Evolutionary conservation across 2,113 vertebrate genomes (phyloP).

Genomic region (Scartelaos histophorus): DNA sequence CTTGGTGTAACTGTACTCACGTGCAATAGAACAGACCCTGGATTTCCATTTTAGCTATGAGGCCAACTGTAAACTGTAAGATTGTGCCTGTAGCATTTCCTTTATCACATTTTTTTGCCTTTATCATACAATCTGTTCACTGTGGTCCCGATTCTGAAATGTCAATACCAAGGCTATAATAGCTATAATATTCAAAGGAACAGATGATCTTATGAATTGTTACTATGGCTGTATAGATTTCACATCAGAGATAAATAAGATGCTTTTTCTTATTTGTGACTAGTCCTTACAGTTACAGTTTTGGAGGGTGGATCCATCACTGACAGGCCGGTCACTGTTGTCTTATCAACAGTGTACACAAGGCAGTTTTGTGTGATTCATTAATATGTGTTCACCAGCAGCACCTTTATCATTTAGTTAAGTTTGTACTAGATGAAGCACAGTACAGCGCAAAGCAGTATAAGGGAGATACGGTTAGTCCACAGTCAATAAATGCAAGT

Average conservation of each 20-base stretch:
- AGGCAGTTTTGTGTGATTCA: constrained; percentile 56
- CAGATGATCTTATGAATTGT: not conserved
- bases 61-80: not conserved
- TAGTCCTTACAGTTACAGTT: not conserved
- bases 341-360: constrained; percentile 53
- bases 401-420: constrained; percentile 31
- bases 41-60: not conserved
- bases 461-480: constrained; percentile 29
- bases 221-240: not conserved
- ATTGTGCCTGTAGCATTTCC: not conserved
- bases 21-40: not conserved
- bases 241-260: constrained; percentile 1
- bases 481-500: constrained; percentile 34
- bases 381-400: constrained; percentile 51
- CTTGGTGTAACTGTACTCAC: not conserved
- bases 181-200: not conserved
- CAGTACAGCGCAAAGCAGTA: constrained; percentile 35
- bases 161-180: constrained; percentile 2
- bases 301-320: constrained; percentile 22
- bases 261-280: not conserved
- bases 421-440: constrained; percentile 29
- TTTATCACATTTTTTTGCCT: not conserved
- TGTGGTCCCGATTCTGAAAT: not conserved
- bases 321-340: constrained; percentile 38
- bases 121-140: not conserved